phyloP scores from a whole-genome alignment of 2,113 vertebrate genomes.

The Eonycteris spelaea region DNA sequence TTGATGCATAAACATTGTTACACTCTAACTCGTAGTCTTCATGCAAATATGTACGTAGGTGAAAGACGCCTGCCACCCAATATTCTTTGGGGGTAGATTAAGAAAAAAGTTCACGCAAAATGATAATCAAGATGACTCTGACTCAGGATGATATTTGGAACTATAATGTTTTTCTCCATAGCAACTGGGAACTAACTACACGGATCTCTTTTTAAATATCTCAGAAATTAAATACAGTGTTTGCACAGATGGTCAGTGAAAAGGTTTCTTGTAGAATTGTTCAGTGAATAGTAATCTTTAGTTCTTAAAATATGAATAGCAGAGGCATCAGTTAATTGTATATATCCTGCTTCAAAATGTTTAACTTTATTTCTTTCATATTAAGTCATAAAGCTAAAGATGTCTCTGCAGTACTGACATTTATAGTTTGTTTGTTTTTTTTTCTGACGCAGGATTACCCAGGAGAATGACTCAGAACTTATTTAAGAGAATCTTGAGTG shows the following conservation, averaged over 20 bases:
- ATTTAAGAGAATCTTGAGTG: neutral
- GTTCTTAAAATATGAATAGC: neutral
- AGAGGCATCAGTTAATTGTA: neutral
- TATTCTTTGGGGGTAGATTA: slow-evolving; percentile 17
- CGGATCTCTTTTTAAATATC: slow-evolving; percentile 65
- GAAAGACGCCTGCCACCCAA: neutral
- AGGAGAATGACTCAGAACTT: neutral
- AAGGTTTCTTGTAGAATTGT: slow-evolving; percentile 53
- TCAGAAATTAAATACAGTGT: slow-evolving; percentile 60
- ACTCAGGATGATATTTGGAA: slow-evolving; percentile 60
- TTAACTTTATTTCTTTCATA: slow-evolving; percentile 16
- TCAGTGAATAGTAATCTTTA: slow-evolving; percentile 39
- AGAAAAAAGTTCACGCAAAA: neutral
- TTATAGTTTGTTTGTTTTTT: neutral
- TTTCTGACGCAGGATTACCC: neutral
- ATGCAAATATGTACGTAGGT: neutral
- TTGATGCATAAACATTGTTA: neutral
- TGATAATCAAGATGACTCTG: slow-evolving; percentile 41
- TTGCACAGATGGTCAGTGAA: slow-evolving; percentile 73
- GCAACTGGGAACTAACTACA: slow-evolving; percentile 68
- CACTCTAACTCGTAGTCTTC: neutral
- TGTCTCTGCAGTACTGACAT: slow-evolving; percentile 13
- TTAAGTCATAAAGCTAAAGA: neutral
- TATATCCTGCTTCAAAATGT: neutral
- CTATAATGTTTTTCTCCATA: slow-evolving; percentile 68